phyloP scores from a whole-genome alignment of 1,140 invertebrate genomes.

The Saccostrea glomerata region DNA sequence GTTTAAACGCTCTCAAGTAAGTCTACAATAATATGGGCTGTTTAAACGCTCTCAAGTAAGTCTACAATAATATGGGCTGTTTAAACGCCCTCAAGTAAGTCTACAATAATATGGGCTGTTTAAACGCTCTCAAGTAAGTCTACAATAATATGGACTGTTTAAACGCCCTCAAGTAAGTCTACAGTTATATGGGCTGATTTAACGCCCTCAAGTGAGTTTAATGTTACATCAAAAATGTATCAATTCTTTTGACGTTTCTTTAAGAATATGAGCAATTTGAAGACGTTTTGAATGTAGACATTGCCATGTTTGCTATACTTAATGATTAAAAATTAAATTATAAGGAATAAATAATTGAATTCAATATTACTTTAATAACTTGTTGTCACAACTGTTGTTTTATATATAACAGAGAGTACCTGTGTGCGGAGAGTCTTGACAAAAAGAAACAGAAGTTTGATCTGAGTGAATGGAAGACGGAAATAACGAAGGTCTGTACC shows the following conservation, averaged over 20 bases:
- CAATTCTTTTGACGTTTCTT: too few relatives aligned
- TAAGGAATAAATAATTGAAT: too few relatives aligned
- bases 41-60: slow-evolving; percentile 81
- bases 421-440: slow-evolving; percentile 91
- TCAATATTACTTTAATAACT: too few relatives aligned
- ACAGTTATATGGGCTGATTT: slow-evolving; percentile 86
- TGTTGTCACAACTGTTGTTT: not conserved
- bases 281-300: too few relatives aligned
- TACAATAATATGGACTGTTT: slow-evolving; percentile 86
- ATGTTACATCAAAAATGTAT: too few relatives aligned
- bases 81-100: slow-evolving; percentile 81
- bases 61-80: slow-evolving; percentile 84
- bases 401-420: slow-evolving; percentile 82
- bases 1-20: slow-evolving; percentile 82
- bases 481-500: slow-evolving; percentile 63
- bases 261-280: too few relatives aligned
- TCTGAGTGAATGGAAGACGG: slow-evolving; percentile 84
- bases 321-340: too few relatives aligned
- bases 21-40: slow-evolving; percentile 84
- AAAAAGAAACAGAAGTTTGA: slow-evolving; percentile 90
- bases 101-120: slow-evolving; percentile 84
- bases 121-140: slow-evolving; percentile 80
- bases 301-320: too few relatives aligned
- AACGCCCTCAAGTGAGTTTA: slow-evolving; percentile 77
- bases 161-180: slow-evolving; percentile 77